These are phyloP conservation scores for Plutella xylostella DNA, from an alignment of 2,888 invertebrate genomes.

Conservation along the genomic window DNA sequence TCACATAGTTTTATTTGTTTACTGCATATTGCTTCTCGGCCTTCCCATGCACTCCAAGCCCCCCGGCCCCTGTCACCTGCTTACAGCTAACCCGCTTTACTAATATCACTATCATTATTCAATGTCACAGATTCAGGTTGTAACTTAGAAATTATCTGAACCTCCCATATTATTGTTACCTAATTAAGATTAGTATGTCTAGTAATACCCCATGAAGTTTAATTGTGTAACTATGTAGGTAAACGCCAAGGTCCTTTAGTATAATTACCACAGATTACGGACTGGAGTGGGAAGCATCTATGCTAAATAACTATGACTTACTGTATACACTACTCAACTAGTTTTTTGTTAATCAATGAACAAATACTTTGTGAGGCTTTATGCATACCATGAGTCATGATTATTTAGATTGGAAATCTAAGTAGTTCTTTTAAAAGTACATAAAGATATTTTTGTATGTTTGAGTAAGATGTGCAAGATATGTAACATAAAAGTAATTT, in stretches of 20 bases:
- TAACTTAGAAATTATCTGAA: constrained; percentile 50
- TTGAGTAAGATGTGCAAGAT: constrained; percentile 43
- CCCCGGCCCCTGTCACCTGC: constrained; percentile 33
- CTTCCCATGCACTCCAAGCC: constrained; percentile 50
- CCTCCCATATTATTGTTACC: constrained; percentile 53
- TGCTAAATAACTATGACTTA: constrained; percentile 34
- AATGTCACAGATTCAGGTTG: constrained; percentile 65
- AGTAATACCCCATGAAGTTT: constrained; percentile 44
- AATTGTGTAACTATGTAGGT: constrained; percentile 40
- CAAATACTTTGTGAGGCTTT: background rate
- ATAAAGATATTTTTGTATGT: constrained; percentile 68
- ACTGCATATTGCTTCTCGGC: too few species aligned
- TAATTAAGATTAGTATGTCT: constrained; percentile 55
- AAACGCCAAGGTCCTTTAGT: constrained; percentile 30
- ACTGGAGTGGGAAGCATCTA: constrained; percentile 19
- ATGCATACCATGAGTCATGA: constrained; percentile 23
- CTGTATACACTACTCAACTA: background rate
- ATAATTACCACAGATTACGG: constrained; percentile 36
- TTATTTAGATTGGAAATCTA: constrained; percentile 35
- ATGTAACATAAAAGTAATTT: constrained; percentile 57
- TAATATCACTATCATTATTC: constrained; percentile 39
- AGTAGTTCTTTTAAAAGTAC: constrained; percentile 49
- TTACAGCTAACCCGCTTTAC: constrained; percentile 44
- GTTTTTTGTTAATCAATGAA: too few species aligned
- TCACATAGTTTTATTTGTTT: too few species aligned